Evolutionary conservation across 2,888 invertebrate species (phyloP).

Genomic region (Galeruca laticollis): DNA sequence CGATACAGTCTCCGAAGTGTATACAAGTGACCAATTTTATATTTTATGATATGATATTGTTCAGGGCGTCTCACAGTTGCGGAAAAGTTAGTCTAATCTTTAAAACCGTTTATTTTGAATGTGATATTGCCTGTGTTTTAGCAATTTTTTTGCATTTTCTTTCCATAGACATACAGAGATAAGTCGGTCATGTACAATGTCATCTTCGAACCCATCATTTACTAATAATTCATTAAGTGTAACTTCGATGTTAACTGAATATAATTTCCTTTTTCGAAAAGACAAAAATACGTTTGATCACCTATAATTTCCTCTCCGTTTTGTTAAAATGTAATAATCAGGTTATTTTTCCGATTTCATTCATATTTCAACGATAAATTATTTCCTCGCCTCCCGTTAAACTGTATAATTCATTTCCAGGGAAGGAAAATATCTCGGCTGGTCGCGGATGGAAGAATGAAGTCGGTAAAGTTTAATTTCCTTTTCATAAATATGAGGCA

Average conservation of each 20-base stretch:
- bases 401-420: conserved; percentile 32
- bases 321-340: background rate
- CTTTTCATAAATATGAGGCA: conserved; percentile 52
- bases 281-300: background rate
- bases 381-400: conserved; percentile 25
- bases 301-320: background rate
- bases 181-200: too few species aligned
- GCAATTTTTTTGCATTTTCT: too few species aligned
- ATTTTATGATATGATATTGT: too few species aligned
- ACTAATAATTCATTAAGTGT: background rate
- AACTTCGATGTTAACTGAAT: background rate
- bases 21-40: too few species aligned
- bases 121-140: too few species aligned
- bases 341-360: conserved; percentile 8
- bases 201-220: too few species aligned
- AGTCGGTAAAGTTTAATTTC: conserved; percentile 49
- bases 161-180: too few species aligned
- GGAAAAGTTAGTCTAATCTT: too few species aligned
- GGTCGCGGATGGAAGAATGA: conserved; percentile 42
- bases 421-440: conserved; percentile 29
- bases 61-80: too few species aligned
- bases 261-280: background rate
- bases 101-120: too few species aligned
- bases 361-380: conserved; percentile 9
- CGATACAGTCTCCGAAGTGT: too few species aligned